Evolutionary conservation across 2,888 invertebrate species (phyloP).

Genomic region (Steinernema scapterisci): DNA sequence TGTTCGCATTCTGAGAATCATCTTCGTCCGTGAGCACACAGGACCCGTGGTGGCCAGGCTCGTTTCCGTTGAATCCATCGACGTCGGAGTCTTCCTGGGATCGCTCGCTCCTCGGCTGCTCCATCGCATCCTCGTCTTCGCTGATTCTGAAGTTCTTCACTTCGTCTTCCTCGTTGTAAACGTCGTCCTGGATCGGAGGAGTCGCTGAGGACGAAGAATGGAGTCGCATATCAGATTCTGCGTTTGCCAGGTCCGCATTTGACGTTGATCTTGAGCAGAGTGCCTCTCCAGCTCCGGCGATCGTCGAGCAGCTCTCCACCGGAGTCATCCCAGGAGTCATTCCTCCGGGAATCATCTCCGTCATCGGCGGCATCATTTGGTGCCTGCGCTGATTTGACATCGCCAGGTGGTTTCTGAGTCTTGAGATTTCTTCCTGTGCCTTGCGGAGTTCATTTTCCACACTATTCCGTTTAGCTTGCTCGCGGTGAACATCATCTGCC

Average conservation of each 20-base stretch:
- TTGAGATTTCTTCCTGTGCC: background rate
- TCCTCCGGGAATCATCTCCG: background rate
- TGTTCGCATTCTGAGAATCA: background rate
- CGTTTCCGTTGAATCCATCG: conserved; percentile 15
- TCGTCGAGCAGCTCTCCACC: conserved; percentile 11
- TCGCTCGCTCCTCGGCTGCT: conserved; percentile 23
- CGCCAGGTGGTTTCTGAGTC: background rate
- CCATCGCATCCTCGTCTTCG: conserved; percentile 26
- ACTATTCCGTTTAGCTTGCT: no score
- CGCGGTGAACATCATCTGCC: no score
- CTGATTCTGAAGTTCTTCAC: conserved; percentile 34
- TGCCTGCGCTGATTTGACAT: background rate
- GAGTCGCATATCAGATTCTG: background rate
- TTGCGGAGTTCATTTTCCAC: background rate
- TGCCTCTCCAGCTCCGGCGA: conserved; percentile 15
- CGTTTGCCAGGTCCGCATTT: background rate
- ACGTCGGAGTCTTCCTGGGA: conserved; percentile 1
- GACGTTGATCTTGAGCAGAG: conserved; percentile 1
- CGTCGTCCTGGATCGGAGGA: conserved; percentile 21
- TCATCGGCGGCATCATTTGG: background rate
- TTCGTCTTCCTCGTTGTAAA: conserved; percentile 32
- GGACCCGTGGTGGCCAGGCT: conserved; percentile 4
- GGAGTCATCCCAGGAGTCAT: background rate
- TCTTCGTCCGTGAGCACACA: conserved; percentile 27
- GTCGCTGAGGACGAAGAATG: conserved; percentile 22